A percentile compares a stretch with the other conserved stretches of the same genome.
phyloP scores from a whole-genome alignment of 2,113 vertebrate species.

The Eulacestoma nigropectus region DNA sequence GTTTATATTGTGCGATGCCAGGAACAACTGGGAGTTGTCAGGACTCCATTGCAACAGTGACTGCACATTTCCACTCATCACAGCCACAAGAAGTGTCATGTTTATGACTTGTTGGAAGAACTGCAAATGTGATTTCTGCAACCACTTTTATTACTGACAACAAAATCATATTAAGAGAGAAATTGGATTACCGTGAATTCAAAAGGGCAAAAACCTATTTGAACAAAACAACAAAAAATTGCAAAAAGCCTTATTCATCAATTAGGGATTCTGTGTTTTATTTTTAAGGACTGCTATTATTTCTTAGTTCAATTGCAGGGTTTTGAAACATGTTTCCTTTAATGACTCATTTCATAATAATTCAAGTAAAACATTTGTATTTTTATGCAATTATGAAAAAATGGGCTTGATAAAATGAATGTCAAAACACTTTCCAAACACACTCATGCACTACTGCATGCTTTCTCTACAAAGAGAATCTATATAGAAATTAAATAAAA shows the following conservation, averaged over 20 bases:
- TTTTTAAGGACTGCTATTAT: neutral
- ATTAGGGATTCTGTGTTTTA: neutral
- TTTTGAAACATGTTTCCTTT: neutral
- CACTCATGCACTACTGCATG: rapidly evolving
- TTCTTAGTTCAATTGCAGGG: neutral
- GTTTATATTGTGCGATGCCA: neutral
- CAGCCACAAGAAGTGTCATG: neutral
- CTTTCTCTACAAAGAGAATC: neutral
- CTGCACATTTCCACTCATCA: neutral
- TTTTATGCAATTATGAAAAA: neutral
- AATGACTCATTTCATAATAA: neutral
- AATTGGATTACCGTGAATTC: neutral
- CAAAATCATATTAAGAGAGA: neutral
- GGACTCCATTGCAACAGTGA: neutral
- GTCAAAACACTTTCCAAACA: neutral
- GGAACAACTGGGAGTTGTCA: neutral
- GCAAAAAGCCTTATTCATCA: neutral
- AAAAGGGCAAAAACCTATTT: neutral
- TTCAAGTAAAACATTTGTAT: neutral
- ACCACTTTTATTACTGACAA: neutral
- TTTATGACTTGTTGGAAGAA: neutral
- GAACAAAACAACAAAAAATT: neutral
- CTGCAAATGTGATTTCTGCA: neutral
- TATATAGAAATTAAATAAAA: neutral
- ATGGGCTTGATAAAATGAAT: neutral